Evolutionary conservation across 2,113 vertebrate genomes (phyloP).

Genomic region (Merops nubicus): DNA sequence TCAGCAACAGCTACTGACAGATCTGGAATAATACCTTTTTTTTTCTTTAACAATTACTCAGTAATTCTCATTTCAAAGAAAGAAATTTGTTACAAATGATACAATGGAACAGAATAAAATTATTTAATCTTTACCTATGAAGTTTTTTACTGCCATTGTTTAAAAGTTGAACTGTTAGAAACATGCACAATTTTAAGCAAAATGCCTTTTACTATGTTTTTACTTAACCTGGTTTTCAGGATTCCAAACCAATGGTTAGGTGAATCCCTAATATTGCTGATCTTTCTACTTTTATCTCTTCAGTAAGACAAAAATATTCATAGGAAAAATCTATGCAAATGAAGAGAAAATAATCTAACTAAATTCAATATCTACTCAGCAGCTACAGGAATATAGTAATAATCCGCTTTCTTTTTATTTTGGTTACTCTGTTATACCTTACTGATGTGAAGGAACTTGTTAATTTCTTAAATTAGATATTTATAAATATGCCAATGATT

Average conservation of each 20-base stretch:
- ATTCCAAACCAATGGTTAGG: background rate
- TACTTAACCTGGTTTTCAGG: background rate
- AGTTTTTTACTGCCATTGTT: background rate
- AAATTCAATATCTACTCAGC: background rate
- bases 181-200: background rate
- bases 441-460: background rate
- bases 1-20: accelerated
- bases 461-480: background rate
- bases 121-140: background rate
- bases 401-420: background rate
- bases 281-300: background rate
- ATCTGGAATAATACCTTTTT: background rate
- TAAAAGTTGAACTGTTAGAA: background rate
- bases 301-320: background rate
- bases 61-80: background rate
- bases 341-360: background rate
- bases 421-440: background rate
- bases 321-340: background rate
- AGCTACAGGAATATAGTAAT: background rate
- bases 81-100: background rate
- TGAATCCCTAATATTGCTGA: background rate
- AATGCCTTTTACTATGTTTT: background rate
- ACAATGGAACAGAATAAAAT: background rate
- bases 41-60: background rate
- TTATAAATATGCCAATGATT: background rate